Evolutionary conservation across 2,113 vertebrate species (phyloP), one percentile per base, ranked within the genome.

Genomic region (Phylloscopus trochilus): DNA sequence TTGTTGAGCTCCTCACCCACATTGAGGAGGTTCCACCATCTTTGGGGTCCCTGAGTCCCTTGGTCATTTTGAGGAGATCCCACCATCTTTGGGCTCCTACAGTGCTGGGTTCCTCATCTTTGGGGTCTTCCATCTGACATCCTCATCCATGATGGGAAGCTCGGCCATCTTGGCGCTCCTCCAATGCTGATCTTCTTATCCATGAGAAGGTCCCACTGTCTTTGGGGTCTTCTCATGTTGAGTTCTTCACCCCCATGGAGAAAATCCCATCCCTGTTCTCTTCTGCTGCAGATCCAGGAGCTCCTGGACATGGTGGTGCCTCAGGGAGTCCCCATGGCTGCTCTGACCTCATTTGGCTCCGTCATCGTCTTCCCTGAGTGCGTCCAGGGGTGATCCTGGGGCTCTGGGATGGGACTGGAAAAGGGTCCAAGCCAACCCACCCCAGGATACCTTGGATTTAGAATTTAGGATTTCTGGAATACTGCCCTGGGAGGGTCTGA

Each of bases 131-230:
- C 35, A 39, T 59, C 24, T 58, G 28, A 47, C 7, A 2, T n/a
- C 30, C 15, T 49, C 23, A 49, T 41, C 43, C 19, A 59, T 28
- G 30, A 58, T 41, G 7, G 19, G 44, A 59, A 69, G 23, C 13
- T 59, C 0, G 0, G 15, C 44, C 53, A 69, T n/a, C 30, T n/a
- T 41, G 24, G 9, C 3, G 0, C 19, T 82, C 24, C 44, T 70
- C 24, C 56, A 70, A 5, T 0, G 0, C 19, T 30, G 24, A 70
- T 26, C 8, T 59, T 37, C 41, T 58, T 35, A 58, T 49, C 44
- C 35, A n/a, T n/a, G 18, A 47, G 28, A 69, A 41, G 44, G 9
- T 47, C n/a, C 18, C 23, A 28, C 43, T 22, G 11, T 51, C 11
- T 51, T 41, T 51, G 35, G 35, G 18, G 11, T 28, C 35, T 82